phyloP scores from a whole-genome alignment of 30 jellyfish, hydroid and myxozoan species.

The Nemopilema nomurai region DNA sequence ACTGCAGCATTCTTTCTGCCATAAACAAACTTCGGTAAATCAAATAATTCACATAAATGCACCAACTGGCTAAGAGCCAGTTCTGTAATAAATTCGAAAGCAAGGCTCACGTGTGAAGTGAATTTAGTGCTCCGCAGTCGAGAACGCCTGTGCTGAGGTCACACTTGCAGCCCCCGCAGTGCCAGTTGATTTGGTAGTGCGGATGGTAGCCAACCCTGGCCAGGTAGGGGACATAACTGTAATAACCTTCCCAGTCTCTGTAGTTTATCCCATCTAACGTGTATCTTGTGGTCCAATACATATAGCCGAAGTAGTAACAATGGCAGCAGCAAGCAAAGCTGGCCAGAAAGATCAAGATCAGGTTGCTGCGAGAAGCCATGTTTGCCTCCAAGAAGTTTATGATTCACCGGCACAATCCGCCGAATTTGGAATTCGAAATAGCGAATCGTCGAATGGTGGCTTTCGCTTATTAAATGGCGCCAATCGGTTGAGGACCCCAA shows the following conservation, averaged over 20 bases:
- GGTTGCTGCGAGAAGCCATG: not conserved
- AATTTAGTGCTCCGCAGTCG: not conserved
- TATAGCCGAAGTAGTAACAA: not conserved
- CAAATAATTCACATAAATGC: no score
- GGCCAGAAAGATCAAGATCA: not conserved
- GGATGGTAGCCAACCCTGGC: conserved; percentile 4
- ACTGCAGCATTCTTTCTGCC: no score
- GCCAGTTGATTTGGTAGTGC: conserved; percentile 2
- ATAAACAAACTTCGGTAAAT: no score
- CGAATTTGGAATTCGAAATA: not conserved
- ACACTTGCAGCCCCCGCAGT: not conserved
- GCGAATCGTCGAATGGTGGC: not conserved
- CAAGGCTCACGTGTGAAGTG: not conserved
- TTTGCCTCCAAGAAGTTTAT: not conserved
- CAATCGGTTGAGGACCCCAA: no score
- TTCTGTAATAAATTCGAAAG: not conserved
- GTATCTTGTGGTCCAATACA: not conserved
- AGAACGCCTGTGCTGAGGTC: not conserved
- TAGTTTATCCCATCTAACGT: not conserved
- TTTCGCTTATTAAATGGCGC: no score
- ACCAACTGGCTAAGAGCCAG: no score
- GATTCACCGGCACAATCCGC: not conserved
- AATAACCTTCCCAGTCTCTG: conserved; percentile 2
- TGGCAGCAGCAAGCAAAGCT: not conserved
- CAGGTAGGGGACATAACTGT: conserved; percentile 1